Conservation (phyloP, 2,888 invertebrate species). For the Drosophila mulleri region DNA sequence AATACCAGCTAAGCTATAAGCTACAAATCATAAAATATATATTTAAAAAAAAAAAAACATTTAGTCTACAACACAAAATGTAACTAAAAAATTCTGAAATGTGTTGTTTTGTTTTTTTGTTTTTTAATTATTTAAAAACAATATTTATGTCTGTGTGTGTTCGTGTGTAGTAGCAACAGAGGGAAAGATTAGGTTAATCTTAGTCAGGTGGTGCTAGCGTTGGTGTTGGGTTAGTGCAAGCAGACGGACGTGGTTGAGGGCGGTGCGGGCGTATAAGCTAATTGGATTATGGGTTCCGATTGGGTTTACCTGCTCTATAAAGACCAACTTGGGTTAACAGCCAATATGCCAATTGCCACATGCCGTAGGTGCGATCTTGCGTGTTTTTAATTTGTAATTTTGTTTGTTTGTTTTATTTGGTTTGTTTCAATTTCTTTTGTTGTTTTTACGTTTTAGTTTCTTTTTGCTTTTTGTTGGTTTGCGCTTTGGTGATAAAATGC, state of each 20-base stretch:
- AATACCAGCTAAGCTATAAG: slow-evolving; percentile 22
- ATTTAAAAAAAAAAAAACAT: background rate
- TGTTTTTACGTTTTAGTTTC: slow-evolving; percentile 19
- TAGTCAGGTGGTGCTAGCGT: background rate
- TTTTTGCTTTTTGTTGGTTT: slow-evolving; percentile 27
- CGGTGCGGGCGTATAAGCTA: slow-evolving; percentile 1
- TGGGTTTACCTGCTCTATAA: slow-evolving; percentile 45
- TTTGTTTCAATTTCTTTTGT: slow-evolving; percentile 12
- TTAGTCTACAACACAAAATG: slow-evolving; percentile 39
- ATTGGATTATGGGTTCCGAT: slow-evolving; percentile 22
- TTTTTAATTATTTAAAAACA: background rate
- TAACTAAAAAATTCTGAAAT: background rate
- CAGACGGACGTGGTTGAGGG: slow-evolving; percentile 28
- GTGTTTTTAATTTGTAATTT: slow-evolving; percentile 17
- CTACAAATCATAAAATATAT: slow-evolving; percentile 22
- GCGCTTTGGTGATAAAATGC: slow-evolving; percentile 77
- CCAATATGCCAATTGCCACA: slow-evolving; percentile 66
- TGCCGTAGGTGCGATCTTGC: slow-evolving; percentile 60
- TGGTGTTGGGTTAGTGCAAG: slow-evolving; percentile 3
- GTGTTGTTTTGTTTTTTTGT: background rate
- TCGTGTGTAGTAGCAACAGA: slow-evolving; percentile 25
- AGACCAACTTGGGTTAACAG: slow-evolving; percentile 43
- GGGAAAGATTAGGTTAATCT: background rate
- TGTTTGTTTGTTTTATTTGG: too few species aligned
- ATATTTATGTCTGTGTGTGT: slow-evolving; percentile 7